Conservation (phyloP, 2,797 vertebrate species). For the Muraenolepis orangiensis region DNA sequence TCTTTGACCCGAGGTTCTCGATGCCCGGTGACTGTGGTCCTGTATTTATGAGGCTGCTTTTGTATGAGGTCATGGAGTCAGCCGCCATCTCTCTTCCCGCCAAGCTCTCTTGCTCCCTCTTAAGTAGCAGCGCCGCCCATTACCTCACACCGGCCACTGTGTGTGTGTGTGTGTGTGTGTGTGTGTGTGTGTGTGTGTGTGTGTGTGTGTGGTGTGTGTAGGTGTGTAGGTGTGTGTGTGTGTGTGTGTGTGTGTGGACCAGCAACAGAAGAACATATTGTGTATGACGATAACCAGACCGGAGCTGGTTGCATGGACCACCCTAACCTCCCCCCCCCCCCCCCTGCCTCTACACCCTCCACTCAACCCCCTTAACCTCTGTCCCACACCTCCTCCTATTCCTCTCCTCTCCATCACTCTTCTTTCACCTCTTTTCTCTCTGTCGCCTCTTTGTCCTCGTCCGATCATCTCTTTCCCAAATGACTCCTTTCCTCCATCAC, state of each 20-base stretch:
- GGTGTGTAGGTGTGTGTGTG: slow-evolving; percentile 27
- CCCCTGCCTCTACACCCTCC: too few species aligned
- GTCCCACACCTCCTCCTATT: too few species aligned
- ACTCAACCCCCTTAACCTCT: neutral
- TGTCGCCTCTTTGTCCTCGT: too few species aligned
- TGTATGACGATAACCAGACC: slow-evolving; percentile 22
- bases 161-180: slow-evolving; percentile 24
- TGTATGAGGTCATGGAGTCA: slow-evolving; percentile 38
- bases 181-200: slow-evolving; percentile 27
- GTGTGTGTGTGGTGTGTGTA: slow-evolving; percentile 25
- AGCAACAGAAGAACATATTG: slow-evolving; percentile 55
- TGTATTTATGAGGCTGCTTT: neutral
- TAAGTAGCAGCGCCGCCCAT: slow-evolving; percentile 32
- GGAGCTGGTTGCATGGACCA: slow-evolving; percentile 20
- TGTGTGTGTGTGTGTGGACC: slow-evolving; percentile 39
- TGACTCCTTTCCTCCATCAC: too few species aligned
- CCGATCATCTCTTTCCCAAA: too few species aligned
- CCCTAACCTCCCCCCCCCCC: neutral
- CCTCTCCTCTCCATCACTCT: neutral
- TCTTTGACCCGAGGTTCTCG: neutral
- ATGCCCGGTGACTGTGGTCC: neutral
- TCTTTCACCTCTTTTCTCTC: neutral
- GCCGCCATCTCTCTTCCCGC: slow-evolving; percentile 19
- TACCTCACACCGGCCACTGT: slow-evolving; percentile 38
- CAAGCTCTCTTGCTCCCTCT: slow-evolving; percentile 34